Evolutionary conservation across 2,888 invertebrate species (phyloP).

Genomic region (Athalia cordata): DNA sequence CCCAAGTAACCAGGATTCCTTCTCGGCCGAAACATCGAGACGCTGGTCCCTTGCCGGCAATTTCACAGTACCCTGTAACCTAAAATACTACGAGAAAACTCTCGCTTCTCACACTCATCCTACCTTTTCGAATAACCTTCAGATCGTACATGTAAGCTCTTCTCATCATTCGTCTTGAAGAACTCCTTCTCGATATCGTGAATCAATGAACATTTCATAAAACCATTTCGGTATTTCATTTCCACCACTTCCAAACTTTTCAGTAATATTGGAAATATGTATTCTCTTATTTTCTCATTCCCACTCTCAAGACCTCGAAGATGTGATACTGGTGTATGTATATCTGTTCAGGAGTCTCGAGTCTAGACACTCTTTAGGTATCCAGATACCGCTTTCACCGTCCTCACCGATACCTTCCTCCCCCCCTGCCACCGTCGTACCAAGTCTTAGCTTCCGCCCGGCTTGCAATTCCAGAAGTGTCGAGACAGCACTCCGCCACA

Average conservation of each 20-base stretch:
- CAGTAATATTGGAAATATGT: neutral
- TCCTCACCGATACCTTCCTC: neutral
- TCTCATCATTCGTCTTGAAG: too few species aligned
- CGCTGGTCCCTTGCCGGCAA: neutral
- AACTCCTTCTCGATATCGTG: too few species aligned
- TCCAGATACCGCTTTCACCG: conserved; percentile 23
- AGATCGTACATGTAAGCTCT: too few species aligned
- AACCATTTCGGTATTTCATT: too few species aligned
- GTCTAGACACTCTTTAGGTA: conserved; percentile 29
- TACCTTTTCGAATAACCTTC: too few species aligned
- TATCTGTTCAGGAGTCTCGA: conserved; percentile 8
- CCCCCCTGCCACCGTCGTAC: neutral
- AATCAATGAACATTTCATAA: too few species aligned
- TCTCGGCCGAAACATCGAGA: conserved; percentile 32
- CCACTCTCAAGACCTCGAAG: conserved; percentile 24
- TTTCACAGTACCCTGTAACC: too few species aligned
- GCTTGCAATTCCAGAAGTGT: conserved; percentile 72
- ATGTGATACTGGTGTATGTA: neutral
- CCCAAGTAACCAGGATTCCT: conserved; percentile 55
- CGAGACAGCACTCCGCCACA: conserved; percentile 69
- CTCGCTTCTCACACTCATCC: too few species aligned
- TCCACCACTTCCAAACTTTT: neutral
- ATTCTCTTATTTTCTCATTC: conserved; percentile 47
- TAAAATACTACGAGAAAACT: too few species aligned
- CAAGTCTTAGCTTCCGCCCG: conserved; percentile 50